Conservation (phyloP, 2,113 vertebrate species). For the Protobothrops flavoviridis region DNA sequence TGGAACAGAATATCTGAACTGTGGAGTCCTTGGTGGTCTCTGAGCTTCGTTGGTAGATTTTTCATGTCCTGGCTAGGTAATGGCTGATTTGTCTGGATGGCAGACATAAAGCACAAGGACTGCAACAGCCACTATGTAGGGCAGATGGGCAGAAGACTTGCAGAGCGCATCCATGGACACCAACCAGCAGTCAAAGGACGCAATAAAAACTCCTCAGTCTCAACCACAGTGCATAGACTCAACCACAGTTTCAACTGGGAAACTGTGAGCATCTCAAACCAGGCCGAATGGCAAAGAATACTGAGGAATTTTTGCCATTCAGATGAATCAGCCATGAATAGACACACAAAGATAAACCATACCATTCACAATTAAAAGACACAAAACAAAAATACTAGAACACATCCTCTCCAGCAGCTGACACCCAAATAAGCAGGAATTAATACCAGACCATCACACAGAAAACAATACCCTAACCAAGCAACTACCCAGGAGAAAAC, state of each 20-base stretch:
- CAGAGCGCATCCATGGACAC: not conserved
- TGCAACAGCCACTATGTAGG: not conserved
- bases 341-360: not conserved
- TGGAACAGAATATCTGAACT: not conserved
- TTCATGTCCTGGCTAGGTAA: not conserved
- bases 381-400: not conserved
- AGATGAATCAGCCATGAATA: not conserved
- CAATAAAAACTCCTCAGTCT: not conserved
- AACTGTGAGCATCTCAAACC: not conserved
- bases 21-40: not conserved
- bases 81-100: not conserved
- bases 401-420: not conserved
- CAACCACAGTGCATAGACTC: not conserved
- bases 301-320: not conserved
- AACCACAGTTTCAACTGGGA: not conserved
- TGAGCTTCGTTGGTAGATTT: not conserved
- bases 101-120: not conserved
- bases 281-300: not conserved
- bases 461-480: not conserved
- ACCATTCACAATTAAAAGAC: not conserved
- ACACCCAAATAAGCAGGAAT: not conserved
- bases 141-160: not conserved
- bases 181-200: not conserved
- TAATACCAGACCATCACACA: not conserved
- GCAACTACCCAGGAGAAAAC: not conserved